These are phyloP conservation scores for Uria lomvia DNA, from an alignment of 2,113 vertebrate species.

Conservation along the genomic window DNA sequence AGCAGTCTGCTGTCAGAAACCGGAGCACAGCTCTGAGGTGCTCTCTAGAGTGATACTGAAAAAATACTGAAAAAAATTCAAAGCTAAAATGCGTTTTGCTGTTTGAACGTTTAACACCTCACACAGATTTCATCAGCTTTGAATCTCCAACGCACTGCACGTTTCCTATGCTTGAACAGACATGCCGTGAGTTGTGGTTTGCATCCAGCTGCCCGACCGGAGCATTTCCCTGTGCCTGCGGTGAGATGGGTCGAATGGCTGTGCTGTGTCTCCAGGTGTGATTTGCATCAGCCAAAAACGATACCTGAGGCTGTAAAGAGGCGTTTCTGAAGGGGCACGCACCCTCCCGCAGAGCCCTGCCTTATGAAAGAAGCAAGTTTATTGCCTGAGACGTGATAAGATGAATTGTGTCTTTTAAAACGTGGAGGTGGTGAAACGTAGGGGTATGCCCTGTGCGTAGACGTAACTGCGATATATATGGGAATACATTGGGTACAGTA, in stretches of 20 bases:
- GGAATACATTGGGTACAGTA: background rate
- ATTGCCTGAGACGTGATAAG: background rate
- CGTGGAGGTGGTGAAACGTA: accelerated
- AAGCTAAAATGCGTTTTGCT: background rate
- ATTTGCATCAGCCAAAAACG: background rate
- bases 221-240: accelerated
- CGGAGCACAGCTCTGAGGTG: background rate
- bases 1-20: background rate
- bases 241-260: background rate
- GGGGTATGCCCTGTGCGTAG: accelerated
- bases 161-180: accelerated
- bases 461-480: accelerated
- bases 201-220: background rate
- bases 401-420: background rate
- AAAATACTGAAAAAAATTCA: background rate
- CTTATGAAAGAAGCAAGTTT: background rate
- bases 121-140: background rate
- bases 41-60: background rate
- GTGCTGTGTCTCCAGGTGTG: accelerated
- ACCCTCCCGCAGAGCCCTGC: accelerated
- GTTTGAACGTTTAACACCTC: background rate
- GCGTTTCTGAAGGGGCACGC: background rate
- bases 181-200: accelerated
- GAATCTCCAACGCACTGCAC: accelerated
- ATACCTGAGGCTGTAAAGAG: background rate